phyloP scores from a whole-genome alignment of 2,888 invertebrate species.

The Orthosia cruda region DNA sequence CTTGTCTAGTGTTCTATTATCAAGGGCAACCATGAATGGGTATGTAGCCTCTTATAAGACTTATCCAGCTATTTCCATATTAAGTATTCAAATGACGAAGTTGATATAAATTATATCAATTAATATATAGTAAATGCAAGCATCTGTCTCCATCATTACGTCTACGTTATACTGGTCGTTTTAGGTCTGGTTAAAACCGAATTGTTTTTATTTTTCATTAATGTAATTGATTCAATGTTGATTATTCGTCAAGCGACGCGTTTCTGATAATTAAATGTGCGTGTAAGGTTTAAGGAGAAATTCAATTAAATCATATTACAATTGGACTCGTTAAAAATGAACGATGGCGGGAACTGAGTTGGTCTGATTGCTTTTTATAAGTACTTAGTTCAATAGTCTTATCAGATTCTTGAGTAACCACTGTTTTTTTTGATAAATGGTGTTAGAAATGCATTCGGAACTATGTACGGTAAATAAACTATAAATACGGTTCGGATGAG shows the following conservation, averaged over 20 bases:
- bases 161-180: conserved; percentile 27
- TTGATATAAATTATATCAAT: conserved; percentile 43
- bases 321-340: conserved; percentile 34
- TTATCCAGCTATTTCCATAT: background rate
- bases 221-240: conserved; percentile 45
- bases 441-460: background rate
- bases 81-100: conserved; percentile 9
- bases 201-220: conserved; percentile 60
- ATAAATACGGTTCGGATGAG: no score
- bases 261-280: conserved; percentile 43
- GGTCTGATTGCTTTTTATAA: conserved; percentile 38
- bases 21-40: background rate
- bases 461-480: no score
- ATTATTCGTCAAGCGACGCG: conserved; percentile 43
- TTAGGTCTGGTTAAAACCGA: conserved; percentile 39
- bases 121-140: conserved; percentile 38
- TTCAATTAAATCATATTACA: conserved; percentile 43
- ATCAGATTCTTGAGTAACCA: conserved; percentile 11
- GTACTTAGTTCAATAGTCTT: conserved; percentile 25
- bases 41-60: background rate
- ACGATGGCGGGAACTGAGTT: conserved; percentile 12
- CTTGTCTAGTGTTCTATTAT: background rate
- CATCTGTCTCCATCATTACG: conserved; percentile 46
- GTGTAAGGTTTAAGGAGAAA: conserved; percentile 31
- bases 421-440: conserved; percentile 1